Evolutionary conservation across 2,797 vertebrate species (phyloP).

Genomic region (Hybognathus amarus): DNA sequence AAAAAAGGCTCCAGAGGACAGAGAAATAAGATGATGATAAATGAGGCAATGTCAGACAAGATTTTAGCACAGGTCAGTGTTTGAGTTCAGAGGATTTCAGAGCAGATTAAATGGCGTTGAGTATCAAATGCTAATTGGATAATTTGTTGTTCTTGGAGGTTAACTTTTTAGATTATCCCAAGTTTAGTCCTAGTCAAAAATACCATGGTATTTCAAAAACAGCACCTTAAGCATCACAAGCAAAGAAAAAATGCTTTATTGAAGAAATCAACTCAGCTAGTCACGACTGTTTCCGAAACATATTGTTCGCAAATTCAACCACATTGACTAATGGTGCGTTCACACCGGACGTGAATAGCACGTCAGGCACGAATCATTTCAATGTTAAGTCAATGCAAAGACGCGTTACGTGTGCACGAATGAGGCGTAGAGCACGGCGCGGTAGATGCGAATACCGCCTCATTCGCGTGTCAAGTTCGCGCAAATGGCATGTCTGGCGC

Average conservation of each 20-base stretch:
- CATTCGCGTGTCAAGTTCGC: too few relatives aligned
- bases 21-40: slow-evolving; percentile 25
- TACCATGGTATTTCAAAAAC: neutral
- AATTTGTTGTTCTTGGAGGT: slow-evolving; percentile 15
- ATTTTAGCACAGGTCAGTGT: slow-evolving; percentile 22
- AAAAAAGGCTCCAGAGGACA: slow-evolving; percentile 39
- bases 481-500: too few relatives aligned
- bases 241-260: neutral
- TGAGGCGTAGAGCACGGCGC: too few relatives aligned
- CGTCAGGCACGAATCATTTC: too few relatives aligned
- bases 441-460: too few relatives aligned
- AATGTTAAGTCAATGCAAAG: too few relatives aligned
- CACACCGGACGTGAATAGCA: too few relatives aligned
- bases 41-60: slow-evolving; percentile 8
- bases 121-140: neutral
- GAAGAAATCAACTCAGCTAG: too few relatives aligned
- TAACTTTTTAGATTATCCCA: slow-evolving; percentile 14
- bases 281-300: too few relatives aligned
- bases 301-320: too few relatives aligned
- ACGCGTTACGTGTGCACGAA: too few relatives aligned
- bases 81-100: slow-evolving; percentile 14
- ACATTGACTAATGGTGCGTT: too few relatives aligned
- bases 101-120: slow-evolving; percentile 11
- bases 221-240: neutral
- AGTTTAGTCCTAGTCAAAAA: neutral